phyloP scores from a whole-genome alignment of 2,888 invertebrate species.

The Disparrhopalites patrizii region DNA sequence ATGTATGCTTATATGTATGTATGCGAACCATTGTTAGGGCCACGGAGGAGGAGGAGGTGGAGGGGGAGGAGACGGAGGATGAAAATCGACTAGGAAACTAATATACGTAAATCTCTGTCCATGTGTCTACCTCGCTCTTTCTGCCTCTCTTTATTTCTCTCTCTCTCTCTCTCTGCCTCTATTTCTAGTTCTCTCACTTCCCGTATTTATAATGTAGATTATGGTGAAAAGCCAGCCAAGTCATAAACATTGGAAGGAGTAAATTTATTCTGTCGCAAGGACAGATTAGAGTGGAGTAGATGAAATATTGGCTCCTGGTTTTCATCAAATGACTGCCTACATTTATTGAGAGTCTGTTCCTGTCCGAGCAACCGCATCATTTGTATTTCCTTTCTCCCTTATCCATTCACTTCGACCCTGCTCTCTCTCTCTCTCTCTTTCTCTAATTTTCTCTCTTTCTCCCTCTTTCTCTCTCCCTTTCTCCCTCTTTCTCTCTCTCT shows the following conservation, averaged over 20 bases:
- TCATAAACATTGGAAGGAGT: slow-evolving; percentile 24
- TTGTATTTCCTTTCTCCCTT: slow-evolving; percentile 23
- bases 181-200: background rate
- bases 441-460: background rate
- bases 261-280: slow-evolving; percentile 26
- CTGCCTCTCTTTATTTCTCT: background rate
- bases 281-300: slow-evolving; percentile 29
- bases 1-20: too few relatives aligned
- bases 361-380: slow-evolving; percentile 30
- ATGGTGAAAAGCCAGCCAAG: slow-evolving; percentile 12
- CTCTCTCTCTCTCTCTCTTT: background rate
- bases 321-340: slow-evolving; percentile 29
- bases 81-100: slow-evolving; percentile 4
- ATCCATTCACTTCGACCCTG: slow-evolving; percentile 1
- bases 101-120: slow-evolving; percentile 9
- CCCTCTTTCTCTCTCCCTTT: background rate
- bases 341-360: slow-evolving; percentile 25
- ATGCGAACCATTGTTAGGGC: too few relatives aligned
- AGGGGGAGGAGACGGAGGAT: background rate
- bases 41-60: slow-evolving; percentile 4
- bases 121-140: background rate
- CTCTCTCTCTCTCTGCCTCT: background rate
- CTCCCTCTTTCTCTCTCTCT: too few relatives aligned
- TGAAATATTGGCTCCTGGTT: slow-evolving; percentile 31
- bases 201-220: slow-evolving; percentile 18